Conservation (phyloP, 2,888 invertebrate species). For the Cataglyphis rosenhaueri region DNA sequence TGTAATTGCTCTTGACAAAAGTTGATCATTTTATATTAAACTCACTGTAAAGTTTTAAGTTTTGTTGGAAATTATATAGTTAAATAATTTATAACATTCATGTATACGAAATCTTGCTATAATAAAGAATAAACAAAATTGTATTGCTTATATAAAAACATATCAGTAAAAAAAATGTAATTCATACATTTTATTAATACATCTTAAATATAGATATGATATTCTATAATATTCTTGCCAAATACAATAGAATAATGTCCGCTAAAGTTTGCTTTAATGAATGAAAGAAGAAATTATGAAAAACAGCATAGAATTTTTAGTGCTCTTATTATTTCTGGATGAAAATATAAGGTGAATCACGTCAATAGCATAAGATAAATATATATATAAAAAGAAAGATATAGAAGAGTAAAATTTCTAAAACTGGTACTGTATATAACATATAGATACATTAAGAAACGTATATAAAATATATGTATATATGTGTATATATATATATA, state of each 20-base stretch:
- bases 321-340: not conserved
- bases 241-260: not conserved
- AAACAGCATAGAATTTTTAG: constrained; percentile 27
- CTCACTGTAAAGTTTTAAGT: not conserved
- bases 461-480: constrained; percentile 32
- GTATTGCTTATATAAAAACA: not conserved
- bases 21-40: constrained; percentile 9
- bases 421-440: constrained; percentile 3
- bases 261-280: constrained; percentile 20
- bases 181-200: constrained; percentile 20
- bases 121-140: constrained; percentile 16
- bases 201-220: constrained; percentile 10
- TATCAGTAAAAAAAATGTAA: constrained; percentile 5
- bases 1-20: not conserved
- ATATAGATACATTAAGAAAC: constrained; percentile 32
- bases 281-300: constrained; percentile 24
- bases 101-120: constrained; percentile 1
- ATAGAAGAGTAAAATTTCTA: constrained; percentile 21
- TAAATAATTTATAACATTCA: constrained; percentile 14
- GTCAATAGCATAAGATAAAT: constrained; percentile 43
- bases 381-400: constrained; percentile 38
- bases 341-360: constrained; percentile 65
- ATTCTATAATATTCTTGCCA: not conserved
- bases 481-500: constrained; percentile 48
- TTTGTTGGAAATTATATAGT: not conserved